Evolutionary conservation across 2,797 vertebrate genomes (phyloP), one percentile per base, ranked within the genome.

Genomic region (Sebastes dallii): DNA sequence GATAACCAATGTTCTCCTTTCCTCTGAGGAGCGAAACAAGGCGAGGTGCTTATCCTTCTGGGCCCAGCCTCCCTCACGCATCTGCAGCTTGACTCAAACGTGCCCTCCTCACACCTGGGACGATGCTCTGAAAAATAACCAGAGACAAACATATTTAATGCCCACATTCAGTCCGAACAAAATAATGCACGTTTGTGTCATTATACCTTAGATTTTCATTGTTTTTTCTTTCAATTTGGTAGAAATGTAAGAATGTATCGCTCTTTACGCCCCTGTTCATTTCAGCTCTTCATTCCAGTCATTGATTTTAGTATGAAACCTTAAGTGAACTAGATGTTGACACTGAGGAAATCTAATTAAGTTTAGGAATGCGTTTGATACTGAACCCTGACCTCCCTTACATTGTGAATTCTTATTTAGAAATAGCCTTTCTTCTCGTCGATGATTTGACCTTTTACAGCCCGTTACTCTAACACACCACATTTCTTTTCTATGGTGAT

Each of bases 301-400:
- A 52, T 14, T 42, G 12, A 30, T 70, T 69, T 75, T 18, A 42
- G 13, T 20, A 25, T 70, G 3, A 72, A 77, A 74, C 27, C 39
- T 61, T 5, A 4, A 20, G 55, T 59, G 18, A 93, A 75, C 60
- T 27, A 22, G 14, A 86, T 87, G 78, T 85, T 61, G 88, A 94
- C 91, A 87, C 88, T 87, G 90, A 92, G 91, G 91, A 74, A 85
- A 82, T 88, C 84, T 95, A 91, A 95, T 95, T 95, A 95, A 87
- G 75, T 93, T 94, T 90, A 85, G 91, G 81, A 87, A 82, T 92
- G 81, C 93, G 87, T 94, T 79, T 89, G 78, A 94, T 89, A 90
- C 70, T 83, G 2, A 65, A 85, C 85, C 94, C 76, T 94, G 89
- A 94, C 95, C 91, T 85, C 29, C 10, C 66, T 80, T 77, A 80